These are phyloP conservation scores for Latrodectus elegans DNA, from an alignment of 2,888 invertebrate species.

Conservation along the genomic window DNA sequence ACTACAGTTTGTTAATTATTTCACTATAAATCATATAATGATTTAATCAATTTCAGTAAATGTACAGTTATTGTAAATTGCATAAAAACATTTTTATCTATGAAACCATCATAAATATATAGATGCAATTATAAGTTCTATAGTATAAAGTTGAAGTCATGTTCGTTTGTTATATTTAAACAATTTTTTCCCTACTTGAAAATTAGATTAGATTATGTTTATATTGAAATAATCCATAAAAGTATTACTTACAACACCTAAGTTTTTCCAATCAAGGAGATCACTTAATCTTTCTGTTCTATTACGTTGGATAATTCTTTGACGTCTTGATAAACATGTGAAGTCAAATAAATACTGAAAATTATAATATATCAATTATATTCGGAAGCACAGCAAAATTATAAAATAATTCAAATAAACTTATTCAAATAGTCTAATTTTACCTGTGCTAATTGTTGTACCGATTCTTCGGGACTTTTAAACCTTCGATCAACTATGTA, in stretches of 20 bases:
- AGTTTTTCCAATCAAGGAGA: constrained; percentile 96
- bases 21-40: too few relatives aligned
- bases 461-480: constrained; percentile 91
- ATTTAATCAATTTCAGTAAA: too few relatives aligned
- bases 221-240: background rate
- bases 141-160: too few relatives aligned
- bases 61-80: too few relatives aligned
- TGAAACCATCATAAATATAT: too few relatives aligned
- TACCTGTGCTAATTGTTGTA: constrained; percentile 86
- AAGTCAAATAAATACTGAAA: constrained; percentile 91
- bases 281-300: constrained; percentile 97
- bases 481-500: constrained; percentile 96
- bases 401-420: background rate
- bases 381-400: background rate
- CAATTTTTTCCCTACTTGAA: too few relatives aligned
- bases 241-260: constrained; percentile 85
- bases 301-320: constrained; percentile 98
- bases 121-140: too few relatives aligned
- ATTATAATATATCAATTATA: background rate
- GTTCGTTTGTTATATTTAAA: too few relatives aligned
- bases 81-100: too few relatives aligned
- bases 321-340: constrained; percentile 89
- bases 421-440: too few relatives aligned
- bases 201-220: background rate
- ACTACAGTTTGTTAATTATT: too few relatives aligned